Evolutionary conservation across 2,888 invertebrate species (phyloP), one percentile per base, ranked within the genome.

Genomic region (Volucella inflata): DNA sequence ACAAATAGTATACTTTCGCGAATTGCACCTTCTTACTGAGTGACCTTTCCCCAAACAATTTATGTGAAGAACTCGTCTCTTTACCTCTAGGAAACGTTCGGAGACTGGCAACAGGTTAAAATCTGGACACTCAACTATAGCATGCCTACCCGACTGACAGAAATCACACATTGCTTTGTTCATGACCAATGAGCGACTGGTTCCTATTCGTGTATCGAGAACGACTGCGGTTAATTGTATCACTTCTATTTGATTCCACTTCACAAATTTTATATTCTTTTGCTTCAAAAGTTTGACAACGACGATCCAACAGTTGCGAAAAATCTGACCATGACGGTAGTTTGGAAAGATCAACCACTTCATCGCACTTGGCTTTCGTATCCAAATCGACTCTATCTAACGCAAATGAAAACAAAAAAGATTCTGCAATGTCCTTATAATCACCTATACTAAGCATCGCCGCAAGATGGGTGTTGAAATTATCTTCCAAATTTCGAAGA

Each of bases 21-120:
- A 40, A 11, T 16, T 59, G 59, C 67, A 67, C 17, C 67, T 67
- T 21, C 67, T 51, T n/a, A 67, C 53, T 30, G 51, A 67, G 16
- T 64, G 21, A 8, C 48, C 30, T 14, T 64, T 64, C 10, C 16
- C 62, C 46, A 46, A 46, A 44, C 51, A n/a, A n/a, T n/a, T n/a
- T n/a, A n/a, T n/a, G n/a, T n/a, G 40, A n/a, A 67, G 40, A 6
- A 67, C 30, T 0, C 67, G n/a, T 67, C 21, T 50, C 11, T 53
- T 50, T 0, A 67, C 65, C 9, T 65, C 50, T n/a, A 50, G 48
- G 36, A 65, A 65, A 38, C 40, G 65, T 40, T 40, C 12, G 16
- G 40, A 51, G 10, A 65, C 50, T 10, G 50, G 38, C 16, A 65
- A 50, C 17, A 40, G 50, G 38, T 16, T 50, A 16, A 64, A 64